A percentile compares a stretch with the other conserved stretches of the same genome.
These are phyloP conservation scores for Caiman crocodilus DNA, from an alignment of 2,797 vertebrate species.

Conservation along the genomic window DNA sequence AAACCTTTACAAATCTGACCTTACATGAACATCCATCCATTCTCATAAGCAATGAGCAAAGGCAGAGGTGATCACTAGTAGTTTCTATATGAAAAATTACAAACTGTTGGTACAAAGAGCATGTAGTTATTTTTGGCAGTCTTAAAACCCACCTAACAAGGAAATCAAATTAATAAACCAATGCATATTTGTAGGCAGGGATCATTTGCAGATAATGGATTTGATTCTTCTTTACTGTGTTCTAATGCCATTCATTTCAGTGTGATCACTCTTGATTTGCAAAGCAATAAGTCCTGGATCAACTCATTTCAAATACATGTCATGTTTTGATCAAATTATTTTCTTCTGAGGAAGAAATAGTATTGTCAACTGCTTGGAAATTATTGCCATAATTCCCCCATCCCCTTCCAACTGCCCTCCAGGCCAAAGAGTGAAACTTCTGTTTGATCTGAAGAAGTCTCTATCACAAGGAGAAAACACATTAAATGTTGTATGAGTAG, in stretches of 20 bases:
- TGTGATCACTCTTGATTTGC: not conserved
- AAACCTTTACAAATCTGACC: not conserved
- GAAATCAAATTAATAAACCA: conserved; percentile 40
- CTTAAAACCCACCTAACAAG: conserved; percentile 57
- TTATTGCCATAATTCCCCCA: no score
- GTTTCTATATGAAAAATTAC: not conserved
- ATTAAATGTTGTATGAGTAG: not conserved
- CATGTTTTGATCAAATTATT: no score
- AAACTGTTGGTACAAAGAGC: conserved; percentile 24
- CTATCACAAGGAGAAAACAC: not conserved
- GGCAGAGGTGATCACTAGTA: not conserved
- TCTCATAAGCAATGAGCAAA: not conserved
- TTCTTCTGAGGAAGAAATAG: no score
- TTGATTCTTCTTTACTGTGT: conserved; percentile 21
- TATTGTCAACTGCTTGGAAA: no score
- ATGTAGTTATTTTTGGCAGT: conserved; percentile 48
- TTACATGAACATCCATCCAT: not conserved
- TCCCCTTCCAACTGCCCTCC: no score
- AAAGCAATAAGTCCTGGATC: no score
- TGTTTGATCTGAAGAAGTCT: not conserved
- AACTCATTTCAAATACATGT: no score
- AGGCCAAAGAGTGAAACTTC: not conserved
- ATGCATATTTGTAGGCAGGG: conserved; percentile 35
- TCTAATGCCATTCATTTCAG: not conserved
- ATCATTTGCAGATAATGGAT: conserved; percentile 11